These are phyloP conservation scores for Anguilla japonica DNA, from an alignment of 2,113 vertebrate species.

Conservation along the genomic window DNA sequence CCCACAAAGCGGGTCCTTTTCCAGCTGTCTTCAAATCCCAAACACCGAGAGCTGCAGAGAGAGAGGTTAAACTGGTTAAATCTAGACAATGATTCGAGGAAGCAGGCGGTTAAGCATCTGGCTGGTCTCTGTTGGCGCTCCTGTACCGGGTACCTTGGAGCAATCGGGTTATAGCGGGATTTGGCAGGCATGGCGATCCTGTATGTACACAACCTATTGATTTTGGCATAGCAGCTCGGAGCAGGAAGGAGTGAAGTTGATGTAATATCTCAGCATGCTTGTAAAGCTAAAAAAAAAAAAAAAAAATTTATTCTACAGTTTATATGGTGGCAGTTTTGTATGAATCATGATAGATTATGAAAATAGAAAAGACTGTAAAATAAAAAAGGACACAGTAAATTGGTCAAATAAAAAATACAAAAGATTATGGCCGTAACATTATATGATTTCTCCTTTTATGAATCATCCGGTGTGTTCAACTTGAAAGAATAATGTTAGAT, in stretches of 20 bases:
- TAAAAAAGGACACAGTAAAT: neutral
- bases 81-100: neutral
- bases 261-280: neutral
- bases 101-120: neutral
- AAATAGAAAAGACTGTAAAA: neutral
- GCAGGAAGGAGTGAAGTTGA: neutral
- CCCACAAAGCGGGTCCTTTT: neutral
- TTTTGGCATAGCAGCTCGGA: neutral
- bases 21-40: neutral
- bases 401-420: neutral
- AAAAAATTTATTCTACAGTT: neutral
- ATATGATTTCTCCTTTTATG: neutral
- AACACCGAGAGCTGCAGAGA: neutral
- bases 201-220: neutral
- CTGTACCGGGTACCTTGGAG: neutral
- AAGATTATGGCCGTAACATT: neutral
- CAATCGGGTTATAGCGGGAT: neutral
- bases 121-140: neutral
- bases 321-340: neutral
- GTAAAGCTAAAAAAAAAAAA: no score
- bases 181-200: neutral
- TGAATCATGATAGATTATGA: neutral
- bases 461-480: neutral
- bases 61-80: neutral
- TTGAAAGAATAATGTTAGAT: neutral